phyloP scores from a whole-genome alignment of 2,113 vertebrate genomes.

The Spermophilus dauricus region DNA sequence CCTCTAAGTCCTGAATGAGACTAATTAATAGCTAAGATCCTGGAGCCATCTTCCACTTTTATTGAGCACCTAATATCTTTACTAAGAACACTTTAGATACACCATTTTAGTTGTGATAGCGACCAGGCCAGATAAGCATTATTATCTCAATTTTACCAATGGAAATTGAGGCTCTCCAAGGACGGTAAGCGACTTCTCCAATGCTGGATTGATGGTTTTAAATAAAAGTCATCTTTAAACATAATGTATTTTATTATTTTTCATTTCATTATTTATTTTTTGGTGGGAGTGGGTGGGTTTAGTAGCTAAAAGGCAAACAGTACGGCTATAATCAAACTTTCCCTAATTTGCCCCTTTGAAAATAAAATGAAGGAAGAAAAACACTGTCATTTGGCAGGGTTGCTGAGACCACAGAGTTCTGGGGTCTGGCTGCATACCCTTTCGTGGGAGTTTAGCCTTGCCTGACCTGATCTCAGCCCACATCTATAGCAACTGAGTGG shows the following conservation, averaged over 20 bases:
- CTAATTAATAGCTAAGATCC: neutral
- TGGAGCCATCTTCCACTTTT: neutral
- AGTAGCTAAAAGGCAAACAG: slow-evolving; percentile 41
- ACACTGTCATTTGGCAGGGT: neutral
- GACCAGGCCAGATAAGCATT: neutral
- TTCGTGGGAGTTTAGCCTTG: neutral
- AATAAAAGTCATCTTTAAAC: slow-evolving; percentile 15
- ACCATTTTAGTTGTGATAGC: neutral
- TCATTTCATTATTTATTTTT: neutral
- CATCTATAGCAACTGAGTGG: neutral
- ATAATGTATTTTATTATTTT: neutral
- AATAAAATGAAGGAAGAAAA: slow-evolving; percentile 50
- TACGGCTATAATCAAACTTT: neutral
- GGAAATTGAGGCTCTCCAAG: neutral
- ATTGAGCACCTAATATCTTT: neutral
- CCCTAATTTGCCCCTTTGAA: neutral
- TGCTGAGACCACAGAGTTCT: neutral
- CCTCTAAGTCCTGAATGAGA: neutral
- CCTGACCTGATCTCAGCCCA: slow-evolving; percentile 42
- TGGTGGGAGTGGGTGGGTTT: neutral
- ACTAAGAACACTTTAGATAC: neutral
- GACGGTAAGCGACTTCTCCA: neutral
- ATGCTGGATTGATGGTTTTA: neutral
- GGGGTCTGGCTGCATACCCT: neutral
- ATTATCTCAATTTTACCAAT: neutral